Conservation (phyloP, 2,888 invertebrate genomes). For the Hirtodrosophila alboralis region DNA sequence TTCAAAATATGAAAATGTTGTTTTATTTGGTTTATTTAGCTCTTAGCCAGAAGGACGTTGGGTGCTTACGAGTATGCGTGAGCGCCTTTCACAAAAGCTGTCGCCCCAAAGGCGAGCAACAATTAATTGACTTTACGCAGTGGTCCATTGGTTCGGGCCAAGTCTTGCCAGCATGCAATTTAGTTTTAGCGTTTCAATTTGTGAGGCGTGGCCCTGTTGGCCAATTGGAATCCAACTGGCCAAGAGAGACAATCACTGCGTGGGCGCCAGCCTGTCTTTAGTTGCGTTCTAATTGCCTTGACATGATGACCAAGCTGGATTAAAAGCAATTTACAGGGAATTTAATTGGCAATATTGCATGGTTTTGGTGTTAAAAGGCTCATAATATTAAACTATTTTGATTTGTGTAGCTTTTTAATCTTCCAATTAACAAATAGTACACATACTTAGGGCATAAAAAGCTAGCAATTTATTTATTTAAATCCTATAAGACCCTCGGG, state of each 20-base stretch:
- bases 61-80: conserved; percentile 44
- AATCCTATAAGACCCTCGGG: too few relatives aligned
- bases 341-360: conserved; percentile 38
- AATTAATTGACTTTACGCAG: conserved; percentile 74
- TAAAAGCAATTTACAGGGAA: conserved; percentile 22
- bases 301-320: conserved; percentile 23
- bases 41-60: conserved; percentile 68
- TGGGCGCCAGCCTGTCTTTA: conserved; percentile 60
- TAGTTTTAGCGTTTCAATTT: conserved; percentile 25
- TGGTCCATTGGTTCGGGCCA: conserved; percentile 32
- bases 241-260: conserved; percentile 39
- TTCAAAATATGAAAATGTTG: conserved; percentile 30
- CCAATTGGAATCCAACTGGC: conserved; percentile 19
- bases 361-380: conserved; percentile 28
- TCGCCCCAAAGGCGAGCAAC: conserved; percentile 72
- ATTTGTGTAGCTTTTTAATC: conserved; percentile 18
- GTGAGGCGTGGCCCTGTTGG: conserved; percentile 42
- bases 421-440: conserved; percentile 5
- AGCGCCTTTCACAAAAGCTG: conserved; percentile 73
- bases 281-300: conserved; percentile 67
- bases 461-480: background rate
- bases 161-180: conserved; percentile 54
- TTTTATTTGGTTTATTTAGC: conserved; percentile 33
- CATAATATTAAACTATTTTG: conserved; percentile 48
- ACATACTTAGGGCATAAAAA: background rate